Base-by-base conservation (phyloP, 2,888 invertebrate genomes). In the Marronus borbonicus region DNA sequence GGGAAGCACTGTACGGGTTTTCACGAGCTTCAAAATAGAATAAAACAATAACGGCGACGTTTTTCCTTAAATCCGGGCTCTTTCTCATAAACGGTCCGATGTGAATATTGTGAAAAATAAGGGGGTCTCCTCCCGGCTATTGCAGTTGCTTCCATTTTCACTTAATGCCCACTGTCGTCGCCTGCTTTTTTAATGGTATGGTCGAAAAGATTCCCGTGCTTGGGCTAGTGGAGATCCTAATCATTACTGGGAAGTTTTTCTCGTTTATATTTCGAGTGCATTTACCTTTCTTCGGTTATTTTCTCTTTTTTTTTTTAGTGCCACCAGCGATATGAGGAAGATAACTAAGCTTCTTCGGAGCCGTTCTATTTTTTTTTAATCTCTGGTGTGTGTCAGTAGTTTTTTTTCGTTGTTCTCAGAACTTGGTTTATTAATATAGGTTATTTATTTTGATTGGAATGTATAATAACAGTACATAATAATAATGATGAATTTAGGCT, bases 21-120 rank as follows among this genome's bases (percentile, higher is more conserved):
- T 81, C 80, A 82, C 79, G 81, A 83, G 82, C 82, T 83, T 84
- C 84, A 83, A 72, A 84, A 83, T 81, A 83, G 83, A 81, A 83
- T 82, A 81, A 82, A 83, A 83, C 82, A 83, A 83, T 84, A 83
- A 83, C 81, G 80, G 82, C 79, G 76, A 31, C 80, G 80, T 36
- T 58, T 5, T 58, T 81, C 39, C 79, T 80, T 81, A 81, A 77
- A 80, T 81, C 80, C 76, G 44, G 12, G 44, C 72, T 58, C 58
- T 20, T 3, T 20, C 80, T 62, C 70, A 68, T 75, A 75, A 75
- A 75, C 76, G 65, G 75, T 50, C 78, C 68, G 72, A 78, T 80
- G 79, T 81, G 81, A 81, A 81, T 82, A 80, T 77, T 76, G 81
- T 78, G 81, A 78, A 81, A 82, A 81, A 80, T 80, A 80, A 80